These are phyloP conservation scores for Anarhynchus alexandrinus DNA, from an alignment of 2,113 vertebrate genomes.

Conservation along the genomic window DNA sequence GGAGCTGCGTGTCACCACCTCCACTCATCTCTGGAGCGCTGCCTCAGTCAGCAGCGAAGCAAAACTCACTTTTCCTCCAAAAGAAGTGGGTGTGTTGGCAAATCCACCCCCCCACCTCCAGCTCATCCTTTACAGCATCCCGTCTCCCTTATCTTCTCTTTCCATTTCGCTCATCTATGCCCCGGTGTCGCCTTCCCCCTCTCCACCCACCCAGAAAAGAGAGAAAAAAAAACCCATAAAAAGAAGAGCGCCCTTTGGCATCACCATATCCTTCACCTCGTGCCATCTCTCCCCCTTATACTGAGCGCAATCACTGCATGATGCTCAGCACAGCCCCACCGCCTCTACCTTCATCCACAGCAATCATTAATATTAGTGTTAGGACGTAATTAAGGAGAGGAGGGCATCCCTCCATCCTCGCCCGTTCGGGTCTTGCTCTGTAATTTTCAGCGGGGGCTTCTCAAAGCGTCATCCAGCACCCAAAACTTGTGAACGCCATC, in stretches of 20 bases:
- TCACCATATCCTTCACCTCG: background rate
- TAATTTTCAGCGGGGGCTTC: background rate
- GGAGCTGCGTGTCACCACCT: background rate
- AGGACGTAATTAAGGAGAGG: background rate
- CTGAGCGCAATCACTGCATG: fast-evolving
- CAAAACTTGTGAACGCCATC: background rate
- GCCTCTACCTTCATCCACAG: background rate
- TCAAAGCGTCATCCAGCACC: background rate
- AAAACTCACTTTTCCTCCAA: background rate
- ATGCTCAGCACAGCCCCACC: background rate
- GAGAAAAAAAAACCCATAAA: background rate
- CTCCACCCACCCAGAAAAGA: background rate
- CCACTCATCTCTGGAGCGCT: background rate
- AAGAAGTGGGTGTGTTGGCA: background rate
- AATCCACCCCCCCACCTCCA: background rate
- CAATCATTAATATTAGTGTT: too few species aligned
- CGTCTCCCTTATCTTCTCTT: background rate
- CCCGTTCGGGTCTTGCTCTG: background rate
- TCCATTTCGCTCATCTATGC: background rate
- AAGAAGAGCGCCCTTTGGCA: background rate
- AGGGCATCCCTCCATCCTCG: background rate
- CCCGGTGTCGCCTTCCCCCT: fast-evolving
- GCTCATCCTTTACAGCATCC: background rate
- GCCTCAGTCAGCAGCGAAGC: background rate
- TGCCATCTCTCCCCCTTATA: background rate